A percentile compares a stretch with the other conserved stretches of the same genome.
Conservation (phyloP, 2,113 vertebrate species). For the Callospermophilus lateralis region DNA sequence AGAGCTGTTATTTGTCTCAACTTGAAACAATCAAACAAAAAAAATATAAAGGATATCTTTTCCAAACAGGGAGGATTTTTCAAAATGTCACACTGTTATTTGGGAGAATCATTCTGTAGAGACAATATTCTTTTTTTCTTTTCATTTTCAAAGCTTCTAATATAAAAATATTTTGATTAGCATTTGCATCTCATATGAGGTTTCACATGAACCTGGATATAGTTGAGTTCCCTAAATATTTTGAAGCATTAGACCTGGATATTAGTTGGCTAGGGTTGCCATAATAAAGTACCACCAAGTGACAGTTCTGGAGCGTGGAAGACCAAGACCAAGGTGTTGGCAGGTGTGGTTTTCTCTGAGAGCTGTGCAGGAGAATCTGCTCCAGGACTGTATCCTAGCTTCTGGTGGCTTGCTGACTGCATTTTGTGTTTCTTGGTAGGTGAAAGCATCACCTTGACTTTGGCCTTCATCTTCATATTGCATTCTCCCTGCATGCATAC, state of each 20-base stretch:
- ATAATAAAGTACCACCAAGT: not conserved
- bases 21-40: conserved; percentile 6
- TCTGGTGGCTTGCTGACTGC: not conserved
- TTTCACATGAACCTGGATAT: not conserved
- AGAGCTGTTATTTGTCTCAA: not conserved
- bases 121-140: not conserved
- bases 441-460: not conserved
- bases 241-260: not conserved
- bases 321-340: not conserved
- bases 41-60: not conserved
- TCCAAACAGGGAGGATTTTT: not conserved
- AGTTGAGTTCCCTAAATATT: not conserved
- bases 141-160: not conserved
- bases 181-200: not conserved
- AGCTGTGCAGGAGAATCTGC: rapidly evolving
- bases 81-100: not conserved
- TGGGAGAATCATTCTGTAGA: conserved; percentile 4
- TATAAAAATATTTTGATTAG: not conserved
- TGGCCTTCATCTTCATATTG: not conserved
- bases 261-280: not conserved
- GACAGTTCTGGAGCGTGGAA: not conserved
- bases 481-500: not conserved
- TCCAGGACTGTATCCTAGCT: rapidly evolving
- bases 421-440: not conserved
- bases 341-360: not conserved